Conservation (phyloP, 2,888 invertebrate species). For the Quadroppia sp. region DNA sequence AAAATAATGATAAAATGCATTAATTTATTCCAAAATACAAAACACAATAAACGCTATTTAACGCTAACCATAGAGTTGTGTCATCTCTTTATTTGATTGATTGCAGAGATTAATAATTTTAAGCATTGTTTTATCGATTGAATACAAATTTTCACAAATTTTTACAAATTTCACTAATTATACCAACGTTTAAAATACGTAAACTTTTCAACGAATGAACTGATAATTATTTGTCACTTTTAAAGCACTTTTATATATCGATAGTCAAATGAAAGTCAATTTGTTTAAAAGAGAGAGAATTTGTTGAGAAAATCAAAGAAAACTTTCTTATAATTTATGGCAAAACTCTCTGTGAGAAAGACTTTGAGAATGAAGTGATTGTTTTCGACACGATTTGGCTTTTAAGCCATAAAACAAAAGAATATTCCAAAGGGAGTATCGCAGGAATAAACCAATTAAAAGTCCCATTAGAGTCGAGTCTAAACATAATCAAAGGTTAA, state of each 20-base stretch:
- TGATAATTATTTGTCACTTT: too few species aligned
- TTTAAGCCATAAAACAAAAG: conserved; percentile 33
- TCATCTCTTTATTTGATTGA: conserved; percentile 1
- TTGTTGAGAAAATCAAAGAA: background rate
- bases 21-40: too few species aligned
- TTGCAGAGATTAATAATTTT: background rate
- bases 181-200: too few species aligned
- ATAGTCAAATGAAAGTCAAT: too few species aligned
- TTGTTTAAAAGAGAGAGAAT: background rate
- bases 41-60: too few species aligned
- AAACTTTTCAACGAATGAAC: too few species aligned
- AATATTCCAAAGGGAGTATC: conserved; percentile 35
- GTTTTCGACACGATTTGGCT: conserved; percentile 35
- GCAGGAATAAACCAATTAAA: conserved; percentile 35
- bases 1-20: too few species aligned
- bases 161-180: too few species aligned
- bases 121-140: background rate
- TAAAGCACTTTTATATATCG: too few species aligned
- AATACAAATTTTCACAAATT: too few species aligned
- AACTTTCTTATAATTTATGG: background rate
- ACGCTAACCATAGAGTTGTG: too few species aligned
- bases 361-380: conserved; percentile 29
- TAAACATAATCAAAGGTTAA: conserved; percentile 33
- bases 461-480: conserved; percentile 22
- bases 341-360: background rate